phyloP scores from a whole-genome alignment of 37 sponge, comb jelly and placozoan genomes.

The Beroe ovata region DNA sequence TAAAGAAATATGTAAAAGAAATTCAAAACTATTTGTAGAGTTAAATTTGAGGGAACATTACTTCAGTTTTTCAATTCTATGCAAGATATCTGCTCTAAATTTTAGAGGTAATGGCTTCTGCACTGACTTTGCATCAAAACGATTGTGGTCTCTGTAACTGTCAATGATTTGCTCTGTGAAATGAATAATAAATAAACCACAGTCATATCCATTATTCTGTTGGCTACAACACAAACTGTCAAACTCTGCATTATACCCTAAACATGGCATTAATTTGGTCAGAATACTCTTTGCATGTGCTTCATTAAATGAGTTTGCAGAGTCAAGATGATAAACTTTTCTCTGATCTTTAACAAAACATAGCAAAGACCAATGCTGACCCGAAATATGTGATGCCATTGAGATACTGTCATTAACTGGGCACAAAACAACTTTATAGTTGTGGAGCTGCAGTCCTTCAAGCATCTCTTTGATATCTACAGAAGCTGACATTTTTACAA shows the following conservation, averaged over 20 bases:
- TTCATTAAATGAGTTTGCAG: slow-evolving; percentile 37
- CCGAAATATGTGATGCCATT: neutral
- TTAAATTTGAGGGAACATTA: too few relatives aligned
- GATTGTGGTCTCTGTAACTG: neutral
- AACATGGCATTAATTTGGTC: neutral
- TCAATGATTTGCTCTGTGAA: slow-evolving; percentile 21
- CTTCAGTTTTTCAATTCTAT: too few relatives aligned
- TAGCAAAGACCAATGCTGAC: slow-evolving; percentile 38
- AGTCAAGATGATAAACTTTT: slow-evolving; percentile 18
- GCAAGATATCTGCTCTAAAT: neutral
- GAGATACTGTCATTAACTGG: slow-evolving; percentile 55
- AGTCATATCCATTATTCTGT: slow-evolving; percentile 45
- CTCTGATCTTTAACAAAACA: slow-evolving; percentile 1
- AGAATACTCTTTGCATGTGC: neutral
- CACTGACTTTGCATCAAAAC: slow-evolving; percentile 4
- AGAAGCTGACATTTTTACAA: slow-evolving; percentile 1
- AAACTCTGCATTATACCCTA: neutral
- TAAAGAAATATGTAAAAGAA: too few relatives aligned
- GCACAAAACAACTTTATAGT: slow-evolving; percentile 11
- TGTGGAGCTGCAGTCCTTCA: neutral
- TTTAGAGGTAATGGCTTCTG: slow-evolving; percentile 43
- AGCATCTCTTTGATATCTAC: slow-evolving; percentile 9
- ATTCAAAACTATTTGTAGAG: too few relatives aligned
- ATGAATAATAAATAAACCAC: slow-evolving; percentile 28
- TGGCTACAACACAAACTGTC: slow-evolving; percentile 21